Conservation (phyloP, 2,113 vertebrate species). For the Salvator merianae region DNA sequence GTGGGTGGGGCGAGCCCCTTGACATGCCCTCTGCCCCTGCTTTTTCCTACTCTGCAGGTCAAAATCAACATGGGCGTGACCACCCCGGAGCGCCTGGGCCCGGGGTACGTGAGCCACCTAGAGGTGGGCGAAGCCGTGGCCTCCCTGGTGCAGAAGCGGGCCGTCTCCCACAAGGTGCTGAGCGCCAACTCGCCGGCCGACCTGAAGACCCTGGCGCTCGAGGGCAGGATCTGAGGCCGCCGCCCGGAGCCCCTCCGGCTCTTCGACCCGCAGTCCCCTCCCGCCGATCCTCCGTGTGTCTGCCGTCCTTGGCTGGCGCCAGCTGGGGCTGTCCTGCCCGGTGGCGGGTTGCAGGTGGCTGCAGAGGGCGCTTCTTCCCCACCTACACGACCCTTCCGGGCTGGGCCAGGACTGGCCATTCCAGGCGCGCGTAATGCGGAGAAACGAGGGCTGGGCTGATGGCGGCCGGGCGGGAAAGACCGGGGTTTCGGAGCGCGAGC, state of each 20-base stretch:
- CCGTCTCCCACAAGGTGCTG: conserved; percentile 71
- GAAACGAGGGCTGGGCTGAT: not conserved
- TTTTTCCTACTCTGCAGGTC: conserved; percentile 65
- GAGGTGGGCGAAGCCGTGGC: conserved; percentile 79
- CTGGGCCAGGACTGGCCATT: not conserved
- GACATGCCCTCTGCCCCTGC: not conserved
- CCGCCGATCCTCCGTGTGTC: no score
- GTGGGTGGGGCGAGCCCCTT: not conserved
- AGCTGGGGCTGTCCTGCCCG: no score
- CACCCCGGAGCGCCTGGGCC: conserved; percentile 71
- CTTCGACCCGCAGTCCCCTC: not conserved
- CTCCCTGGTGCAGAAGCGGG: conserved; percentile 72
- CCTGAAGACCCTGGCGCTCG: conserved; percentile 70
- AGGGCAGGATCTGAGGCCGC: conserved; percentile 40
- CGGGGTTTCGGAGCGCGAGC: not conserved
- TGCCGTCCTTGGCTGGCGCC: not conserved
- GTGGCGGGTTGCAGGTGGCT: not conserved
- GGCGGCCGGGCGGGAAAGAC: not conserved
- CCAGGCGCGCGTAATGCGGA: not conserved
- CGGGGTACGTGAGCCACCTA: conserved; percentile 79
- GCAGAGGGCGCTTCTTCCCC: not conserved
- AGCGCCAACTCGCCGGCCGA: conserved; percentile 73
- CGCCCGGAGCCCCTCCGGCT: not conserved
- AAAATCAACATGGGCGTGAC: conserved; percentile 81
- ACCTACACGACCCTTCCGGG: not conserved